phyloP scores from a whole-genome alignment of 1,140 invertebrate species.

The Centruroides vittatus region DNA sequence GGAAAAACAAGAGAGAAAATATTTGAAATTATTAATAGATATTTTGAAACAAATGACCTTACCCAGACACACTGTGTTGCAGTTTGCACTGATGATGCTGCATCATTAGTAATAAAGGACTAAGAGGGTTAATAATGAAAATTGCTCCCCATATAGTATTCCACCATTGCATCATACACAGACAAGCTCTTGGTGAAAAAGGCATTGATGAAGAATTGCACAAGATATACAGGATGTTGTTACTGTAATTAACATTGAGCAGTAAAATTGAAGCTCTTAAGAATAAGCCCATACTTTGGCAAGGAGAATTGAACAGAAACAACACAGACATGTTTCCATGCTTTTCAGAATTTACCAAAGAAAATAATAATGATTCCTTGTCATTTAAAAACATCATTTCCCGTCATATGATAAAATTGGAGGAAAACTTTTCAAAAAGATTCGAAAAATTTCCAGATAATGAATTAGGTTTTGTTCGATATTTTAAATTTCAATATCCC shows the following conservation, averaged over 20 bases:
- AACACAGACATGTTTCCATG: conserved; percentile 1
- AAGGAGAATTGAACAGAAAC: background rate
- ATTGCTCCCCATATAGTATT: background rate
- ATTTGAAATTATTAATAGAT: conserved; percentile 5
- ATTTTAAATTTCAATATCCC: conserved; percentile 3
- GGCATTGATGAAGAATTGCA: background rate
- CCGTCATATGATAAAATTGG: conserved; percentile 23
- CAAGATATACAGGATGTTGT: background rate
- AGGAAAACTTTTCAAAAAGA: conserved; percentile 26
- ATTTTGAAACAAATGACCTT: conserved; percentile 6
- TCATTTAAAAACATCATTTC: conserved; percentile 1
- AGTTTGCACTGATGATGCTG: background rate
- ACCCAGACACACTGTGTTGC: background rate
- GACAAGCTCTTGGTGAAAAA: conserved; percentile 1
- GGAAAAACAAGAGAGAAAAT: conserved; percentile 1
- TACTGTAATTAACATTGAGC: background rate
- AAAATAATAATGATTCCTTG: background rate
- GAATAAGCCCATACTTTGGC: background rate
- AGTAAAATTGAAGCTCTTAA: background rate
- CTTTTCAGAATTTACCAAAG: conserved; percentile 50
- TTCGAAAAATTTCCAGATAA: conserved; percentile 1
- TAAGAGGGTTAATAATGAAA: conserved; percentile 2
- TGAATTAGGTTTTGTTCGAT: conserved; percentile 1
- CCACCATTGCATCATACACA: background rate
- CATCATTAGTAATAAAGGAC: background rate